These are phyloP conservation scores for Bicyclus anynana DNA, from an alignment of 1,140 invertebrate species.

Conservation along the genomic window DNA sequence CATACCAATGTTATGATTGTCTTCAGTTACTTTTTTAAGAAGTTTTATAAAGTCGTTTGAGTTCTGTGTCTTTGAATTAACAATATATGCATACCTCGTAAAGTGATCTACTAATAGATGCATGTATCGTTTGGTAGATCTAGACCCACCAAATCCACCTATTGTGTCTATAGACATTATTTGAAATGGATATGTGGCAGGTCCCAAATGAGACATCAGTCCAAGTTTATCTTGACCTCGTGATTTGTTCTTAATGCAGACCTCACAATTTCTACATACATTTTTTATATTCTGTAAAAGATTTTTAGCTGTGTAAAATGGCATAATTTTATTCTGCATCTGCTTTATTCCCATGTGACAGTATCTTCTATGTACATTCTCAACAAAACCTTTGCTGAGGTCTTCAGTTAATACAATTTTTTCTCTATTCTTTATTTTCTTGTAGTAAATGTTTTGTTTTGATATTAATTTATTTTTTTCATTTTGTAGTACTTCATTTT, in stretches of 20 bases:
- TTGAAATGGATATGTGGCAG: conserved; percentile 26
- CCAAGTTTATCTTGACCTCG: conserved; percentile 10
- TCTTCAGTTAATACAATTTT: too few species aligned
- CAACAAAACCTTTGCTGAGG: too few species aligned
- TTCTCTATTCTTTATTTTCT: too few species aligned
- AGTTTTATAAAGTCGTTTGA: conserved; percentile 20
- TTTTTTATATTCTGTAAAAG: conserved; percentile 2
- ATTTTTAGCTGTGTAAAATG: conserved; percentile 2
- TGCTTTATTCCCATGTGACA: conserved; percentile 13
- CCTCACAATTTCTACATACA: background rate
- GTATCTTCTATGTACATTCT: background rate
- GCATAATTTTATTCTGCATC: conserved; percentile 2
- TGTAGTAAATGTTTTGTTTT: too few species aligned
- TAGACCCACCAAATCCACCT: conserved; percentile 24
- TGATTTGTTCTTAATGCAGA: conserved; percentile 12
- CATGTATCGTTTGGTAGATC: conserved; percentile 32
- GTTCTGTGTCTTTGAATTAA: conserved; percentile 32
- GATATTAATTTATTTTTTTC: too few species aligned
- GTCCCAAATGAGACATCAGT: conserved; percentile 44
- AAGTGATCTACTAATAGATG: conserved; percentile 29
- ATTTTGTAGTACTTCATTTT: too few species aligned
- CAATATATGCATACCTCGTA: conserved; percentile 30
- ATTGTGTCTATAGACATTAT: conserved; percentile 31
- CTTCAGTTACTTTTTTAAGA: background rate
- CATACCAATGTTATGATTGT: conserved; percentile 6